These are phyloP conservation scores for Sycobia sp. DNA, from an alignment of 1,140 invertebrate genomes.

Conservation along the genomic window DNA sequence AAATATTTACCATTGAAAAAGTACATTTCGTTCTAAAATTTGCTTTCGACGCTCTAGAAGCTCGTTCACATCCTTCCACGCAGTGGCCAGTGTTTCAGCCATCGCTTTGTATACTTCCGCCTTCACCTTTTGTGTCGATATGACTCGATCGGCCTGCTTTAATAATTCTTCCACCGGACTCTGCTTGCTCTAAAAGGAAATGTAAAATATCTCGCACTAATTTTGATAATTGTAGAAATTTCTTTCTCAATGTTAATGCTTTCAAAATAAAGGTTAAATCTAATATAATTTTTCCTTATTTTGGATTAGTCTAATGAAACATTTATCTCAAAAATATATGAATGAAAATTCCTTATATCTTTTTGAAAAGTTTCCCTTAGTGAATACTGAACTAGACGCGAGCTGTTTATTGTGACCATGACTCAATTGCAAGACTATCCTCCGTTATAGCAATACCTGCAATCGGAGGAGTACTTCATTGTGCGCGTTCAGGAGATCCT, in stretches of 20 bases:
- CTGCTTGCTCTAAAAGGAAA: constrained; percentile 75
- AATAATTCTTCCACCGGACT: constrained; percentile 89
- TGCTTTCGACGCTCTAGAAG: constrained; percentile 78
- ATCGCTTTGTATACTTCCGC: constrained; percentile 87
- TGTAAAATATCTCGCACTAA: neutral
- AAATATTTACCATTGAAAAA: constrained; percentile 68
- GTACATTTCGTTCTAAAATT: constrained; percentile 77
- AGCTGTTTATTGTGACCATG: too few relatives aligned
- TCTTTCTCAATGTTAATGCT: too few relatives aligned
- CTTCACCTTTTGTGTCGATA: constrained; percentile 76
- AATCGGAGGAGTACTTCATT: constrained; percentile 83
- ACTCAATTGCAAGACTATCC: too few relatives aligned
- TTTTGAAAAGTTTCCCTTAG: too few relatives aligned
- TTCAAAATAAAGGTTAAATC: too few relatives aligned
- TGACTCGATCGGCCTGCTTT: constrained; percentile 81
- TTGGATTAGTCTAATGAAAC: too few relatives aligned
- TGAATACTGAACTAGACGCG: too few relatives aligned
- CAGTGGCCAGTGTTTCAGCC: constrained; percentile 85
- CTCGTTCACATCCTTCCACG: constrained; percentile 86
- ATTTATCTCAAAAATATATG: too few relatives aligned
- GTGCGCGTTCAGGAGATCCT: constrained; percentile 76
- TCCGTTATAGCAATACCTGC: constrained; percentile 71
- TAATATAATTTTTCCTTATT: too few relatives aligned
- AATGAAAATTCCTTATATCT: too few relatives aligned
- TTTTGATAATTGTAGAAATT: too few relatives aligned